Percentiles rank a stretch among this genome's conserved stretches.
Evolutionary conservation across 2,113 vertebrate genomes (phyloP).

Genomic region (Prietella phreatophila): DNA sequence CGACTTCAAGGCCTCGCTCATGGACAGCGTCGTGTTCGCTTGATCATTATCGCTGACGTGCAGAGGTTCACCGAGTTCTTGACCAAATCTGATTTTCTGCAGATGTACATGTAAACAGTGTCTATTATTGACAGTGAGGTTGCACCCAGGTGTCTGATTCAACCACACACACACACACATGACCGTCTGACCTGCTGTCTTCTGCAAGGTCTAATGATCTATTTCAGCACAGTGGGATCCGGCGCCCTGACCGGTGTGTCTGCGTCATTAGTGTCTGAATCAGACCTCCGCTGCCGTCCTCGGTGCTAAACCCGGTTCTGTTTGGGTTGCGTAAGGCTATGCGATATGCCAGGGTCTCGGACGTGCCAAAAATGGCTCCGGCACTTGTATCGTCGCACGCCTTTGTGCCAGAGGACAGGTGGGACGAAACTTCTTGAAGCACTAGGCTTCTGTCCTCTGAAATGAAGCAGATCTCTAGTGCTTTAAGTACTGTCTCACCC

Average conservation of each 20-base stretch:
- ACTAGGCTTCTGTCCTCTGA: not conserved
- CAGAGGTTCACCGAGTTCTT: not conserved
- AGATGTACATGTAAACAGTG: not conserved
- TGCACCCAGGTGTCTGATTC: not conserved
- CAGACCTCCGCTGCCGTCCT: constrained; percentile 9
- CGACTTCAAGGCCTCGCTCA: not conserved
- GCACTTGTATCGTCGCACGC: not conserved
- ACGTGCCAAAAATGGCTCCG: not conserved
- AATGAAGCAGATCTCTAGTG: not conserved
- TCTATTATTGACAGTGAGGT: not conserved
- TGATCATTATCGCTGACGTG: not conserved
- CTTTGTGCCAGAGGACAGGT: constrained; percentile 1
- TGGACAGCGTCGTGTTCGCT: not conserved
- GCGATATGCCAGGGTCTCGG: not conserved
- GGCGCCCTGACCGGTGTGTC: constrained; percentile 4
- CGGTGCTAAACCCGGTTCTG: not conserved
- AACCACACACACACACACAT: not conserved
- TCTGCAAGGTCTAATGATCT: not conserved
- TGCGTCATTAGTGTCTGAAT: constrained; percentile 30
- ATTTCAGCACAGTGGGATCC: constrained; percentile 10
- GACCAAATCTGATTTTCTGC: not conserved
- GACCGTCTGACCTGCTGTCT: constrained; percentile 9
- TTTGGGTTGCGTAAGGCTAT: constrained; percentile 9
- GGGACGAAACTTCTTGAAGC: not conserved
- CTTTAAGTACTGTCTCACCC: not conserved